phyloP scores from a whole-genome alignment of 2,888 invertebrate species.

The Acronicta psi region DNA sequence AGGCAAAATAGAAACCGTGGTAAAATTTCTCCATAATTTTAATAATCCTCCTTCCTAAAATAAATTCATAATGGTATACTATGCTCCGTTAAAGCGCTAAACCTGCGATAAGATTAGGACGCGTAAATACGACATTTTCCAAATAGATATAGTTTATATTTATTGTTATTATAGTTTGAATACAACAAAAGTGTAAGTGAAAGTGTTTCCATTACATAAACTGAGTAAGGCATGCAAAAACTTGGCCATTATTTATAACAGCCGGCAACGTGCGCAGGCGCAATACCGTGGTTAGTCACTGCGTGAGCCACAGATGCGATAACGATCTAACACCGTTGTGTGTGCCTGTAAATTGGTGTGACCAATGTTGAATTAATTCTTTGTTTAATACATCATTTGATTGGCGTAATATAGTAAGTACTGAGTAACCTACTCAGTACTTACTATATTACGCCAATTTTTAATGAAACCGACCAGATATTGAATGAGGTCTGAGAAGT shows the following conservation, averaged over 20 bases:
- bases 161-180: not conserved
- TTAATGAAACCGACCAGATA: too few species aligned
- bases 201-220: slow-evolving; percentile 32
- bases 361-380: slow-evolving; percentile 33
- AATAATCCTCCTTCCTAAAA: too few species aligned
- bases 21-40: too few species aligned
- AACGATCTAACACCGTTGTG: slow-evolving; percentile 33
- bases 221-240: slow-evolving; percentile 13
- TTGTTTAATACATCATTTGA: slow-evolving; percentile 8
- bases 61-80: too few species aligned
- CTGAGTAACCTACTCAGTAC: not conserved
- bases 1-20: too few species aligned
- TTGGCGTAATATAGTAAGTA: slow-evolving; percentile 13
- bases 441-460: too few species aligned
- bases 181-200: slow-evolving; percentile 21
- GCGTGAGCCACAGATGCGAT: slow-evolving; percentile 47
- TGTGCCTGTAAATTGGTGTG: slow-evolving; percentile 39
- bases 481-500: too few species aligned
- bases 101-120: not conserved
- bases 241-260: slow-evolving; percentile 11
- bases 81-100: too few species aligned
- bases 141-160: too few species aligned
- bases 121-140: too few species aligned
- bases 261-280: slow-evolving; percentile 25
- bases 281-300: slow-evolving; percentile 32